A percentile compares a stretch with the other conserved stretches of the same genome.
phyloP scores from a whole-genome alignment of 2,888 invertebrate genomes.

The Stictocephala bisonia region DNA sequence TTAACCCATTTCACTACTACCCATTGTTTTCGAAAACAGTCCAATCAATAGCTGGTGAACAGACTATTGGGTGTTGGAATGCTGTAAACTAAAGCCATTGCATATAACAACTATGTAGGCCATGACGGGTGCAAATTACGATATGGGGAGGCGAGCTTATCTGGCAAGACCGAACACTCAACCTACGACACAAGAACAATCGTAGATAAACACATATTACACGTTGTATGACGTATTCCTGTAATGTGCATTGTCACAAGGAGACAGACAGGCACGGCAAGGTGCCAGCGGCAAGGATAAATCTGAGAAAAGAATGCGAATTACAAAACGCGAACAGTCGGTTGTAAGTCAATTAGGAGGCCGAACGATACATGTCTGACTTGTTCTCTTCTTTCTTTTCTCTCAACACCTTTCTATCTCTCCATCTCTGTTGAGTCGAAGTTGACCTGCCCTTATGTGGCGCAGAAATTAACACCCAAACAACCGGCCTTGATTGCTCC shows the following conservation, averaged over 20 bases:
- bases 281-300: constrained; percentile 29
- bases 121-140: constrained; percentile 8
- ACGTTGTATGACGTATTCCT: constrained; percentile 4
- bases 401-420: constrained; percentile 10
- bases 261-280: constrained; percentile 9
- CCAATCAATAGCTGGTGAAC: constrained; percentile 6
- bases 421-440: not conserved
- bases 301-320: constrained; percentile 28
- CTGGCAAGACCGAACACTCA: not conserved
- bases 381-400: constrained; percentile 6
- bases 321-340: constrained; percentile 32
- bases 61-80: constrained; percentile 18
- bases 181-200: constrained; percentile 27
- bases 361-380: constrained; percentile 13
- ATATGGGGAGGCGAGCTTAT: constrained; percentile 28
- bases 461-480: not conserved
- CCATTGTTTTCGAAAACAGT: constrained; percentile 25
- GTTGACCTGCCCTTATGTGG: constrained; percentile 11
- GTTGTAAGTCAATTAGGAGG: constrained; percentile 32
- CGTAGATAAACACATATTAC: constrained; percentile 36
- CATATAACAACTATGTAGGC: constrained; percentile 23
- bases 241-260: constrained; percentile 26
- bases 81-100: constrained; percentile 15
- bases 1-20: constrained; percentile 12
- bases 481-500: no score